Conservation (phyloP, 2,113 vertebrate species). For the Pollachius pollachius region DNA sequence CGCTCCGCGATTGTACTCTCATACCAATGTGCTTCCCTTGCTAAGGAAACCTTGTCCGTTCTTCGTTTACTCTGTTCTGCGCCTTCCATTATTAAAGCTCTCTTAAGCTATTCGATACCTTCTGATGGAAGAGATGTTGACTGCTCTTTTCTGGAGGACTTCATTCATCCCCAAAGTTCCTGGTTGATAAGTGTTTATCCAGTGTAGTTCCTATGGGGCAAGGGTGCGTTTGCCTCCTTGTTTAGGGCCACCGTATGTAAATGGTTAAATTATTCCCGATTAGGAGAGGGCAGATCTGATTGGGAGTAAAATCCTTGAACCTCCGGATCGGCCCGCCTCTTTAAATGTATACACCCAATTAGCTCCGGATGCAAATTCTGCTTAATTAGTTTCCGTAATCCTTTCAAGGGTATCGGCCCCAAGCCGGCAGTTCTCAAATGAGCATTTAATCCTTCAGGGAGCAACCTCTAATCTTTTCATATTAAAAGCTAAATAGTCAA, state of each 20-base stretch:
- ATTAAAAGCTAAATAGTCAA: conserved; percentile 93
- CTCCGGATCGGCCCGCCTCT: conserved; percentile 36
- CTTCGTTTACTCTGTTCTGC: neutral
- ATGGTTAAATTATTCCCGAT: conserved; percentile 17
- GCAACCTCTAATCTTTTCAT: conserved; percentile 91
- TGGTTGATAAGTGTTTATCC: neutral
- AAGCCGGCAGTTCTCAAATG: conserved; percentile 81
- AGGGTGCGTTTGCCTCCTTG: neutral
- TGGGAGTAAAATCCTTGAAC: conserved; percentile 37
- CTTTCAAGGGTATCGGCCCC: conserved; percentile 87
- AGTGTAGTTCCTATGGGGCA: conserved; percentile 1
- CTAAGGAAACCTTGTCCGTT: neutral
- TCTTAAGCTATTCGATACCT: too few species aligned
- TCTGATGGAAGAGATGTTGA: too few species aligned
- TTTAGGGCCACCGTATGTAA: conserved; percentile 25
- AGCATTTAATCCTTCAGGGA: conserved; percentile 91
- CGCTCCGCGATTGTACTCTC: neutral
- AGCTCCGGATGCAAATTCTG: conserved; percentile 66
- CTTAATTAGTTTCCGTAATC: conserved; percentile 89
- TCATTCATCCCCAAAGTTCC: neutral
- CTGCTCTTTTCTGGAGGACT: too few species aligned
- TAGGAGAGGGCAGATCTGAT: conserved; percentile 39
- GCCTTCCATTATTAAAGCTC: neutral
- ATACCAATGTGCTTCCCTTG: neutral
- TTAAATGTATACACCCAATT: conserved; percentile 62